Percentiles rank a stretch among this genome's conserved stretches.
These are phyloP conservation scores for Scolopax rusticola DNA, from an alignment of 2,797 vertebrate species.

Conservation along the genomic window DNA sequence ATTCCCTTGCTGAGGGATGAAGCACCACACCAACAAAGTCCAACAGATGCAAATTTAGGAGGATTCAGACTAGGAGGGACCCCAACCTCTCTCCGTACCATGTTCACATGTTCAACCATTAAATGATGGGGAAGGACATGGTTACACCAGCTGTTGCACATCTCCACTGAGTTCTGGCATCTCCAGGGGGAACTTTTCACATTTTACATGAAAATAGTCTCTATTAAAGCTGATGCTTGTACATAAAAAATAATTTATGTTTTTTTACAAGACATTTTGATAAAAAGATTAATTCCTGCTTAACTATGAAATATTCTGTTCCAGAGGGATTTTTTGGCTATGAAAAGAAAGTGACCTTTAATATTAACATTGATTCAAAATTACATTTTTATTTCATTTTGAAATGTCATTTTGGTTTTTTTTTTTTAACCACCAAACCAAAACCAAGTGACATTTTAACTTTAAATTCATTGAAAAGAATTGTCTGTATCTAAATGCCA, in stretches of 20 bases:
- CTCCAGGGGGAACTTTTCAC: not conserved
- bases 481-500: constrained; percentile 32
- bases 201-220: not conserved
- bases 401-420: constrained; percentile 48
- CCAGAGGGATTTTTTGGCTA: not conserved
- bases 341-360: constrained; percentile 53
- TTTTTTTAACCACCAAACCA: constrained; percentile 6
- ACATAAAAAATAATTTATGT: not conserved
- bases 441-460: constrained; percentile 40
- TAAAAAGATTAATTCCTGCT: not conserved
- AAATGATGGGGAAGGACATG: rapidly evolving
- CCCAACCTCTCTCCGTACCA: rapidly evolving
- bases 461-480: constrained; percentile 14
- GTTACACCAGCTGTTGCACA: not conserved
- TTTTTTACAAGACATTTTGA: not conserved
- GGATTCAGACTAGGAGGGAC: rapidly evolving
- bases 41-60: not conserved
- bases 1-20: not conserved
- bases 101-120: rapidly evolving
- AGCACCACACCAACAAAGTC: not conserved
- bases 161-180: rapidly evolving
- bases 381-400: constrained; percentile 51
- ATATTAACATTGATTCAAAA: constrained; percentile 51
- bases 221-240: not conserved
- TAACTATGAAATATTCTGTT: not conserved